A percentile compares a stretch with the other conserved stretches of the same genome.
These are phyloP conservation scores for Apteryx mantelli DNA, from an alignment of 2,113 vertebrate genomes.

Conservation along the genomic window DNA sequence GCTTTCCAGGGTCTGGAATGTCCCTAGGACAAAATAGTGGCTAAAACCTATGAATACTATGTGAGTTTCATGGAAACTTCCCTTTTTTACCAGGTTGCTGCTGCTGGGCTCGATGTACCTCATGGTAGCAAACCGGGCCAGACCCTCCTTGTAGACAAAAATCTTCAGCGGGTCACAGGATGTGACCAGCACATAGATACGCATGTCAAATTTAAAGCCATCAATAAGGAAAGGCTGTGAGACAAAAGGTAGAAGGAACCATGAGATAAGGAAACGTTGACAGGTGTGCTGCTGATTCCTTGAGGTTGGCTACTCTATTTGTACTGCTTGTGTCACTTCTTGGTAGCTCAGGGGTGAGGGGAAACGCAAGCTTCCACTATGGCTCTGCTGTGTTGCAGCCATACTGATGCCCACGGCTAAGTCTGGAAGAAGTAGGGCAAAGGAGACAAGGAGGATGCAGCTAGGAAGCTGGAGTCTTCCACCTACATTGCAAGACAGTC, in stretches of 20 bases:
- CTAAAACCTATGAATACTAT: neutral
- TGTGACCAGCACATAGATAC: slow-evolving; percentile 81
- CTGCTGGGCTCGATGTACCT: slow-evolving; percentile 76
- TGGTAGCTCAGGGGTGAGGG: neutral
- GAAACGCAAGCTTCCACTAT: neutral
- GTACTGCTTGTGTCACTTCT: neutral
- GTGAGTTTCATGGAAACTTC: neutral
- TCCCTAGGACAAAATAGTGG: neutral
- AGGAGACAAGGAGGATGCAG: neutral
- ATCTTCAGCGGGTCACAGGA: slow-evolving; percentile 82
- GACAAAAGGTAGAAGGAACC: neutral
- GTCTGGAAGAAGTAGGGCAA: neutral
- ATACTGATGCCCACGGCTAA: neutral
- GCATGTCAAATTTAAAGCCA: slow-evolving; percentile 83
- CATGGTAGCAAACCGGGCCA: slow-evolving; percentile 83
- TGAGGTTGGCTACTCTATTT: fast-evolving
- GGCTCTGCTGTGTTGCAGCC: fast-evolving
- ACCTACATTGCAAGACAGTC: fast-evolving
- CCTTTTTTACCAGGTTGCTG: slow-evolving; percentile 75
- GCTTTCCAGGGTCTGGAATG: neutral
- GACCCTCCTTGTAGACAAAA: slow-evolving; percentile 82
- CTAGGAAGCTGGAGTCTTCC: neutral
- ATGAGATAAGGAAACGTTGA: neutral
- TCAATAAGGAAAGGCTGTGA: slow-evolving; percentile 82
- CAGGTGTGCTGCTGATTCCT: neutral